A percentile compares a stretch with the other conserved stretches of the same genome.
These are phyloP conservation scores for Struthio camelus DNA, from an alignment of 2,113 vertebrate species.

Conservation along the genomic window DNA sequence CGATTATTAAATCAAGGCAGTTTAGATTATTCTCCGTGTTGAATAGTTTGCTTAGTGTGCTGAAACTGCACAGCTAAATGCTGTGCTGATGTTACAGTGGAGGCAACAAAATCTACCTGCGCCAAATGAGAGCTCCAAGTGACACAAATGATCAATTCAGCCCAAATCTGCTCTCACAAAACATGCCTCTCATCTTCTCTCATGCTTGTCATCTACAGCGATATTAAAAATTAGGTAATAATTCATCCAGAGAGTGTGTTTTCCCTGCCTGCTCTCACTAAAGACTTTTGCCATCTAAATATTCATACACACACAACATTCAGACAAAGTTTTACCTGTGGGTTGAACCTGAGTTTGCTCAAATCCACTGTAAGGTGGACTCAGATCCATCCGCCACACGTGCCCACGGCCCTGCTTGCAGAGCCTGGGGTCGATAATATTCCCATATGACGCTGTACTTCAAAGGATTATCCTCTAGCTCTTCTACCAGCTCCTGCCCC, in stretches of 20 bases:
- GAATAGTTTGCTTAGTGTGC: background rate
- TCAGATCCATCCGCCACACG: background rate
- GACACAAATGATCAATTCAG: background rate
- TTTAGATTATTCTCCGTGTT: background rate
- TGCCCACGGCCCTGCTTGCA: background rate
- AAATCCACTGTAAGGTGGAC: background rate
- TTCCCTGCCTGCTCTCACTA: background rate
- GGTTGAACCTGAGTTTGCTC: background rate
- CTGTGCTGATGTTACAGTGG: background rate
- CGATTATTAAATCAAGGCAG: background rate
- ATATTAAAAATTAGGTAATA: slow-evolving; percentile 1
- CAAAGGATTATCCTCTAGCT: background rate
- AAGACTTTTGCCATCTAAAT: background rate
- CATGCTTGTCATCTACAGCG: slow-evolving; percentile 5
- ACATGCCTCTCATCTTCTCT: slow-evolving; percentile 6
- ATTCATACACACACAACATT: background rate
- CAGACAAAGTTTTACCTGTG: background rate
- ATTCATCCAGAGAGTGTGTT: slow-evolving; percentile 9
- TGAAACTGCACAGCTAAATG: background rate
- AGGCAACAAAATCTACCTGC: background rate
- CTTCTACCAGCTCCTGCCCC: background rate
- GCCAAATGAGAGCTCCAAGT: background rate
- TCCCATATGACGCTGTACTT: background rate
- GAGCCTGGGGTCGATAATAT: background rate
- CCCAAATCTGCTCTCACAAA: slow-evolving; percentile 5